phyloP scores from a whole-genome alignment of 1,140 invertebrate species.

The Drosophila sp. region DNA sequence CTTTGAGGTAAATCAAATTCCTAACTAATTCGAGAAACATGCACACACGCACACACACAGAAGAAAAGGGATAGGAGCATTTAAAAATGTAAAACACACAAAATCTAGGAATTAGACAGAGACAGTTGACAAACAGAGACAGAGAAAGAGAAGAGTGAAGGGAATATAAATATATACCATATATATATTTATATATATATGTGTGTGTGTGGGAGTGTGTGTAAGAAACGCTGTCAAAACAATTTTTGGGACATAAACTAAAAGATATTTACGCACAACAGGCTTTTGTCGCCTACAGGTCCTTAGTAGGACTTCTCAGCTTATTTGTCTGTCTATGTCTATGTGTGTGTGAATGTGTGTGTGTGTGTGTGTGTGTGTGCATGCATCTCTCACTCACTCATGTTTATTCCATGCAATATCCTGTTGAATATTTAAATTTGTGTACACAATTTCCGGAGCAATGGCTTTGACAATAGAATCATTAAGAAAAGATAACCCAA shows the following conservation, averaged over 20 bases:
- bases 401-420: conserved; percentile 78
- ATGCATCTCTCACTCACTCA: conserved; percentile 39
- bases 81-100: conserved; percentile 25
- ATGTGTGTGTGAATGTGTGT: conserved; percentile 10
- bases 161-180: neutral
- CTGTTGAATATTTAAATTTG: conserved; percentile 80
- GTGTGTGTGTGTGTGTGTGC: conserved; percentile 18
- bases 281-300: conserved; percentile 68
- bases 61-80: neutral
- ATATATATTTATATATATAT: no score
- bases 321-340: conserved; percentile 8
- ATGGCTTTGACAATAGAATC: conserved; percentile 78
- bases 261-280: conserved; percentile 62
- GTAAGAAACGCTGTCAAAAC: conserved; percentile 48
- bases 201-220: neutral
- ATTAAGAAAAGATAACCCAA: conserved; percentile 69
- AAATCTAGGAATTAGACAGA: conserved; percentile 33
- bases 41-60: conserved; percentile 21
- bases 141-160: conserved; percentile 2
- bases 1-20: conserved; percentile 51
- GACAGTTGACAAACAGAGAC: neutral
- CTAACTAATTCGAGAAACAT: conserved; percentile 38
- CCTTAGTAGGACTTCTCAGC: conserved; percentile 28
- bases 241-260: conserved; percentile 49
- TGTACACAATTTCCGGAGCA: conserved; percentile 77